Evolutionary conservation across 2,888 invertebrate genomes (phyloP).

Genomic region (Callimorpha dominula): DNA sequence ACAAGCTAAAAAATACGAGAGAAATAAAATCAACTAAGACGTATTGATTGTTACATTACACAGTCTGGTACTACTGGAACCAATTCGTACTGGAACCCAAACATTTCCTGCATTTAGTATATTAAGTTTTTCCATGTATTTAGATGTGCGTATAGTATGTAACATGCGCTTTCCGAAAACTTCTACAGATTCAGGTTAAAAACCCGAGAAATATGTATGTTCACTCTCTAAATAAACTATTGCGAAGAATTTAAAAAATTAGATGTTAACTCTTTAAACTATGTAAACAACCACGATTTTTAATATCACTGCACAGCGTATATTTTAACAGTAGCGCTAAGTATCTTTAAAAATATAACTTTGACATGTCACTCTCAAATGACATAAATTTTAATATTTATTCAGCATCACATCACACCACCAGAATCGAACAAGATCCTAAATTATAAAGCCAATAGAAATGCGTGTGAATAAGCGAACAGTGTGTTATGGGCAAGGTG

Average conservation of each 20-base stretch:
- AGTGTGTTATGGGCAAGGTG: slow-evolving; percentile 37
- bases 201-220: slow-evolving; percentile 27
- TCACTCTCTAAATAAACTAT: slow-evolving; percentile 2
- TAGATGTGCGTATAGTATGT: not conserved
- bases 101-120: not conserved
- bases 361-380: slow-evolving; percentile 23
- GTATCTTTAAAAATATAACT: not conserved
- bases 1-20: slow-evolving; percentile 20
- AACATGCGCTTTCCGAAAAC: slow-evolving; percentile 9
- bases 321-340: slow-evolving; percentile 29
- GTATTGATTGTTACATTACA: slow-evolving; percentile 1
- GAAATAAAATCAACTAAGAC: slow-evolving; percentile 3
- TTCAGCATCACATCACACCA: slow-evolving; percentile 24
- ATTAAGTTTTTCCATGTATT: not conserved
- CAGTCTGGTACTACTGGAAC: no score
- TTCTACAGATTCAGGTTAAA: slow-evolving; percentile 33
- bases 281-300: not conserved
- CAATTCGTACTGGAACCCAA: not conserved
- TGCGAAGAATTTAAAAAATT: not conserved
- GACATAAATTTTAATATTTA: slow-evolving; percentile 24
- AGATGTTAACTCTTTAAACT: not conserved
- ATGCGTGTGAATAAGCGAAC: slow-evolving; percentile 58
- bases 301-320: not conserved
- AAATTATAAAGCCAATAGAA: slow-evolving; percentile 66
- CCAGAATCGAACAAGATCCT: slow-evolving; percentile 42